Evolutionary conservation across 2,797 vertebrate genomes (phyloP), one percentile per base, ranked within the genome.

Genomic region (Hydrocynus forskahlii): DNA sequence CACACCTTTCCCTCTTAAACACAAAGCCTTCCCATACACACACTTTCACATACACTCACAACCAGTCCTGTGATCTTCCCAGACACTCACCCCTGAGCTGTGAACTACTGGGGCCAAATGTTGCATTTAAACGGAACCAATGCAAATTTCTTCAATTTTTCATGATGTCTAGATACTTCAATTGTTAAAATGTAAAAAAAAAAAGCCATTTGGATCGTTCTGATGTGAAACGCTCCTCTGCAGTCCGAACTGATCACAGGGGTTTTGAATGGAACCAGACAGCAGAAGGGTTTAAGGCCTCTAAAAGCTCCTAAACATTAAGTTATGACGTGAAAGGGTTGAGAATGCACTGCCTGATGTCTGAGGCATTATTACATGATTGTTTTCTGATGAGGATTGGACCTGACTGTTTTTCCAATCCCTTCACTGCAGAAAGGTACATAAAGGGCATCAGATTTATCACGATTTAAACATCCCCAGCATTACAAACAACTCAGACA

Each of bases 31-130:
- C 69, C 57, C 50, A 75, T 43, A 59, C 79, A 35, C 3, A 14
- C 35, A 63, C 55, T n/a, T 43, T 52, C 6, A 84, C 60, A 77
- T 67, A 67, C 74, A 68, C 62, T 76, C 73, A 62, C 52, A 70
- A 64, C n/a, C 35, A 13, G 17, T 48, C 7, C 45, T 45, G 17
- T 60, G 59, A 69, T 21, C 19, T 35, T 69, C 7, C 10, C 17
- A 14, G 10, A 21, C 6, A 14, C 19, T 63, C 43, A 29, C 14
- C 7, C 25, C 21, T 45, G 21, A 25, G 45, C 38, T 62, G 19
- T 45, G 62, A 14, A 8, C 19, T 50, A 71, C 43, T 50, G 17
- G 70, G 35, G n/a, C 2, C 50, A 60, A 70, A 45, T 52, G 43
- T 13, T 63, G 43, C 48, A 12, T 50, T 10, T 50, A 50, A 8